These are phyloP conservation scores for Bombus affinis DNA, from an alignment of 1,140 invertebrate genomes.

Conservation along the genomic window DNA sequence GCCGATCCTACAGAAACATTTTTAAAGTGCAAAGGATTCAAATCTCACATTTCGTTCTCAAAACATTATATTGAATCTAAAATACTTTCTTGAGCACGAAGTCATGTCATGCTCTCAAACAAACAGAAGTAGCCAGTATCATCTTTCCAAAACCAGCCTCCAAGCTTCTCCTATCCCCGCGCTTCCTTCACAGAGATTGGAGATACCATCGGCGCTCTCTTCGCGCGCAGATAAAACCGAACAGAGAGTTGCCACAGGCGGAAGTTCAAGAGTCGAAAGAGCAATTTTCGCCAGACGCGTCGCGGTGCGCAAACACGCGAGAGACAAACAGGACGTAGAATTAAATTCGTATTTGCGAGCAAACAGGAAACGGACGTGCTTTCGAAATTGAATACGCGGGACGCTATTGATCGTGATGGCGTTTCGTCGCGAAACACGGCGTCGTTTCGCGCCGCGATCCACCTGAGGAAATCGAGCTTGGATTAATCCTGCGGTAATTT, in stretches of 20 bases:
- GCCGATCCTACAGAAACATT: too few relatives aligned
- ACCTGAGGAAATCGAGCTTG: neutral
- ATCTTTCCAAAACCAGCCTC: neutral
- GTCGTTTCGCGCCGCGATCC: neutral
- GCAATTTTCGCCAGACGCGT: constrained; percentile 64
- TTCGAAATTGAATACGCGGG: constrained; percentile 63
- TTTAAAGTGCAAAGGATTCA: too few relatives aligned
- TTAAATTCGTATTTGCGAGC: constrained; percentile 68
- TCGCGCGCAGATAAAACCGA: neutral
- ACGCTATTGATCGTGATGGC: constrained; percentile 42
- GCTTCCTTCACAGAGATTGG: neutral
- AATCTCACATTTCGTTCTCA: too few relatives aligned
- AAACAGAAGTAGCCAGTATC: too few relatives aligned
- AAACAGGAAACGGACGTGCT: constrained; percentile 65
- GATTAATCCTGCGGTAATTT: constrained; percentile 13
- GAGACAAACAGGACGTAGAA: constrained; percentile 65
- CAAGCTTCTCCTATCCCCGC: too few relatives aligned
- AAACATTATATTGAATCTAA: too few relatives aligned
- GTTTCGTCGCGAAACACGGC: neutral
- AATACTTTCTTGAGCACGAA: neutral
- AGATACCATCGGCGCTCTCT: neutral
- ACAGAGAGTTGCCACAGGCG: neutral
- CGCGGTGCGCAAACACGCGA: constrained; percentile 56
- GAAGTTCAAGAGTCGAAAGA: constrained; percentile 52
- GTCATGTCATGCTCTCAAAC: neutral